A percentile compares a stretch with the other conserved stretches of the same genome.
Evolutionary conservation across 2,797 vertebrate species (phyloP).

Genomic region (Geotrypetes seraphini): DNA sequence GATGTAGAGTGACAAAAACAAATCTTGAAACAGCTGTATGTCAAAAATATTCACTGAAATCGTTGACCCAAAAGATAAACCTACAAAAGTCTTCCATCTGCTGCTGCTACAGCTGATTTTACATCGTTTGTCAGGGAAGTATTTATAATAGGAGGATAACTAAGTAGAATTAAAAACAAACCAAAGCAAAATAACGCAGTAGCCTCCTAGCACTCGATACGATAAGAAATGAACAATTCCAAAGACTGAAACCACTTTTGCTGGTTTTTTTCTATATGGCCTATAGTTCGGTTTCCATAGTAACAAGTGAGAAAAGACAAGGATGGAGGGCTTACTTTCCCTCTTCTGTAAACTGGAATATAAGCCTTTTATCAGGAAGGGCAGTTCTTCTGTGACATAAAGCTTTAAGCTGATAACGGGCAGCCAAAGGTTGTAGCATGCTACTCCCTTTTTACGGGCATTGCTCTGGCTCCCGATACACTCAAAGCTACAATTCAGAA

Average conservation of each 20-base stretch:
- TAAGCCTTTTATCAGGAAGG: no score
- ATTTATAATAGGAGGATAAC: slow-evolving; percentile 22
- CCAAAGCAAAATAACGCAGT: no score
- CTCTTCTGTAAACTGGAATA: slow-evolving; percentile 25
- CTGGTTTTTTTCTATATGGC: slow-evolving; percentile 30
- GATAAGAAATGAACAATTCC: slow-evolving; percentile 22
- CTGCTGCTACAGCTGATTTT: slow-evolving; percentile 27
- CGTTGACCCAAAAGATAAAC: slow-evolving; percentile 41
- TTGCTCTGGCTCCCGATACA: no score
- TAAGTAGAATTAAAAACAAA: slow-evolving; percentile 29
- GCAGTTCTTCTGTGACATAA: no score
- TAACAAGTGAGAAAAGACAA: slow-evolving; percentile 35
- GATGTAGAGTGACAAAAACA: slow-evolving; percentile 30
- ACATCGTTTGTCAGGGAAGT: slow-evolving; percentile 29
- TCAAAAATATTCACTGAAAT: slow-evolving; percentile 36
- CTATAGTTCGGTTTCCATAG: slow-evolving; percentile 31
- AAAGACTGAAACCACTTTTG: slow-evolving; percentile 23
- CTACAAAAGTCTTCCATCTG: slow-evolving; percentile 26
- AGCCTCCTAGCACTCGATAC: slow-evolving; percentile 24
- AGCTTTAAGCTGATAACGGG: no score
- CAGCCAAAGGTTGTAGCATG: no score
- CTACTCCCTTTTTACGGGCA: no score
- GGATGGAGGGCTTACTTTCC: slow-evolving; percentile 15
- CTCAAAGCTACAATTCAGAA: no score
- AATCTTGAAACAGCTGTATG: slow-evolving; percentile 26